Conservation (phyloP, 2,797 vertebrate genomes). For the Hozukius guyotensis region DNA sequence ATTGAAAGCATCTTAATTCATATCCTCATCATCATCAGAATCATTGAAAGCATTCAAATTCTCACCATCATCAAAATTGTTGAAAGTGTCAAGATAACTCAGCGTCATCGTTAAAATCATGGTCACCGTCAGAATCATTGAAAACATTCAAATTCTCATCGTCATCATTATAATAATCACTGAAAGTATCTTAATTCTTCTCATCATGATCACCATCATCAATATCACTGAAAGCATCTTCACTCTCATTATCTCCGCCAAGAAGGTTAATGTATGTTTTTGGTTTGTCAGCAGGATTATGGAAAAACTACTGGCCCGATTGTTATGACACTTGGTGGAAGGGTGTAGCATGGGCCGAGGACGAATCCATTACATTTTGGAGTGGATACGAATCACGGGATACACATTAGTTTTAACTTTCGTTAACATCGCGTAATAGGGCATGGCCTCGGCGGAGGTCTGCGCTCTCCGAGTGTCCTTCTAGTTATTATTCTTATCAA, state of each 20-base stretch:
- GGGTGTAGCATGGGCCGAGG: not conserved
- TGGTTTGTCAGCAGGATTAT: not conserved
- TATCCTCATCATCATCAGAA: not conserved
- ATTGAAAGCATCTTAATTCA: not conserved
- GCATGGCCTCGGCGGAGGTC: not conserved
- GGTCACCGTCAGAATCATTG: not conserved
- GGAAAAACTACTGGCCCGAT: not conserved
- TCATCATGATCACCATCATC: not conserved
- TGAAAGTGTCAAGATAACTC: not conserved
- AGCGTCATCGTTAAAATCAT: not conserved
- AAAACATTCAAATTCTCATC: not conserved
- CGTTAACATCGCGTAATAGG: rapidly evolving
- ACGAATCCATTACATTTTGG: rapidly evolving
- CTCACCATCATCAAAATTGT: not conserved
- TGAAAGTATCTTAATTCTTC: not conserved
- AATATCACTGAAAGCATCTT: not conserved
- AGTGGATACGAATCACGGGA: not conserved
- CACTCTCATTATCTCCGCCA: not conserved
- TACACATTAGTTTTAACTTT: not conserved
- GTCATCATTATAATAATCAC: not conserved
- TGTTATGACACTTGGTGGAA: not conserved
- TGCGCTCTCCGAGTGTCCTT: not conserved
- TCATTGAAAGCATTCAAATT: not conserved
- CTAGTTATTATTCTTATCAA: not conserved
- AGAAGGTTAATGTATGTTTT: not conserved